These are phyloP conservation scores for Atta texana DNA, from an alignment of 1,140 invertebrate species.

Conservation along the genomic window DNA sequence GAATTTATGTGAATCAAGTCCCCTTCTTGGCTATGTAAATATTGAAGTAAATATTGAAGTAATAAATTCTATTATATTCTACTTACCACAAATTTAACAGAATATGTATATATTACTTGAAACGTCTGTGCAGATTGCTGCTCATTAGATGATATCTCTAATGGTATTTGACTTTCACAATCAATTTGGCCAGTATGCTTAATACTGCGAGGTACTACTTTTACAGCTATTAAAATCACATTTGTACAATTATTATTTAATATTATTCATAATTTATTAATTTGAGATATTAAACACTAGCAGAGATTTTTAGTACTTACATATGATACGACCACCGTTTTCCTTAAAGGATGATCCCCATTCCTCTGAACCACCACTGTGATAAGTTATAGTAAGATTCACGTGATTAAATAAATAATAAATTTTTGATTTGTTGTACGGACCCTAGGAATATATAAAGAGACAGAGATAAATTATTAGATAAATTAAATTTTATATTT, in stretches of 20 bases:
- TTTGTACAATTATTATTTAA: slow-evolving; percentile 8
- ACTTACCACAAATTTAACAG: slow-evolving; percentile 92
- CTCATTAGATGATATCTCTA: slow-evolving; percentile 89
- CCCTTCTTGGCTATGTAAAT: too few relatives aligned
- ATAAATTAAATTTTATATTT: not conserved
- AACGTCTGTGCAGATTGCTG: slow-evolving; percentile 87
- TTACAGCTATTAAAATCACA: slow-evolving; percentile 86
- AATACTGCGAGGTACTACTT: slow-evolving; percentile 93
- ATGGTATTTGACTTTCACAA: slow-evolving; percentile 87
- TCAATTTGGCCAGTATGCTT: slow-evolving; percentile 87
- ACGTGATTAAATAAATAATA: slow-evolving; percentile 99
- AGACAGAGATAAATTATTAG: not conserved
- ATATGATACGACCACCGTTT: slow-evolving; percentile 96
- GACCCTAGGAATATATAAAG: slow-evolving; percentile 41
- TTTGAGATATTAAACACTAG: not conserved
- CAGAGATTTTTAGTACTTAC: slow-evolving; percentile 80
- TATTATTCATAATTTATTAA: slow-evolving; percentile 9
- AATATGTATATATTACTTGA: slow-evolving; percentile 95
- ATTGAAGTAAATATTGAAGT: too few relatives aligned
- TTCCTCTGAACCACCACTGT: slow-evolving; percentile 94
- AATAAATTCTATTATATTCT: too few relatives aligned
- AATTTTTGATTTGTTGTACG: slow-evolving; percentile 86
- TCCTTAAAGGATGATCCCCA: slow-evolving; percentile 92
- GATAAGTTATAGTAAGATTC: slow-evolving; percentile 96
- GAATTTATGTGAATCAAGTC: too few relatives aligned